Evolutionary conservation across 37 sponge, comb jelly and placozoan species (phyloP), one percentile per base, ranked within the genome.

Genomic region (Spongilla lacustris): DNA sequence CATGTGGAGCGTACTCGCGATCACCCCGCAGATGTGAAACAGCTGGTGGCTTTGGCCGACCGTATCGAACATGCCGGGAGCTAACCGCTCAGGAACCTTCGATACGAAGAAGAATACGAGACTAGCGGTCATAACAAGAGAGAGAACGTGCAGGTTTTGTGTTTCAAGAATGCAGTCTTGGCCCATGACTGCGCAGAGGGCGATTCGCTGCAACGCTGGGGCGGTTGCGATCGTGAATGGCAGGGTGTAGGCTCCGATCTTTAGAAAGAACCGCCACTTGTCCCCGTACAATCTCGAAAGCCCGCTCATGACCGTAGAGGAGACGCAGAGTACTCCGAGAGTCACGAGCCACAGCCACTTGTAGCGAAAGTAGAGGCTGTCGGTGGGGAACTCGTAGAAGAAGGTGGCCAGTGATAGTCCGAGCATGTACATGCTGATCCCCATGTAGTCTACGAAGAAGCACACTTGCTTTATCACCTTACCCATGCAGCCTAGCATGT

Each of bases 41-140:
- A 93, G 78, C 70, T 93, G 94, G 80, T 98, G 98, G 46, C 95
- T 94, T 24, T 96, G 92, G 23, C 89, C 89, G 67, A 90, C 34
- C 30, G 81, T 48, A 74, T 98, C 95, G 80, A 94, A 98, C 67
- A 32, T 85, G 33, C 96, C 95, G 2, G 98, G 98, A 0, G 71
- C 69, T 5, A 96, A 76, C n/a, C 92, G 77, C 73, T 98, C 98
- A 0, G 98, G 98, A 23, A 96, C 67, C 69, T 94, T 96, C 23
- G 88, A 85, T 0, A 88, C 89, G 81, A 91, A 93, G 81, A 94
- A 91, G 67, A 97, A 91, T 10, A 68, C 68, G 0, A 86, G 30
- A 9, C 83, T 0, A 17, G 81, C 32, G 13, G 81, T 75, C 4
- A 90, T 29, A 14, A 88, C 11, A 30, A 72, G 29, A 0, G 48